These are phyloP conservation scores for Theonella swinhoei DNA, from an alignment of 37 sponge, comb jelly and placozoan species.

Conservation along the genomic window DNA sequence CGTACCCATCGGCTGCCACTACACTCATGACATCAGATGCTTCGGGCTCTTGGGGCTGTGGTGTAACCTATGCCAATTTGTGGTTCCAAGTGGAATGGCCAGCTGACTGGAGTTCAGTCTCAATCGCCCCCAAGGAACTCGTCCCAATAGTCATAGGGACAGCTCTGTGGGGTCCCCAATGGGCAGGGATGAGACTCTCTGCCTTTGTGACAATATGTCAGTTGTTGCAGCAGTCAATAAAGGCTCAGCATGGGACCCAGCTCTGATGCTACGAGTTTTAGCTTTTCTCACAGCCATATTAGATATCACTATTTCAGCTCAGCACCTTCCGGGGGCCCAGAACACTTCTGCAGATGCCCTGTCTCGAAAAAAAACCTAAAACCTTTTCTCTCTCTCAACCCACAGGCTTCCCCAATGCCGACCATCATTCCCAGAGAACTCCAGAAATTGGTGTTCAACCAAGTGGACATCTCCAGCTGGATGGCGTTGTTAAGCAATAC, in stretches of 20 bases:
- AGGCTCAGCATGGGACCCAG: constrained; percentile 17
- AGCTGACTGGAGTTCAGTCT: background rate
- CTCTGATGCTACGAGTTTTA: background rate
- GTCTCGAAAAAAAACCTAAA: constrained; percentile 11
- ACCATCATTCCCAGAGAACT: background rate
- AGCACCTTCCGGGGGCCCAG: background rate
- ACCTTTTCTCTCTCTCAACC: constrained; percentile 6
- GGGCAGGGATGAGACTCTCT: background rate
- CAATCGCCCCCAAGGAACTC: constrained; percentile 20
- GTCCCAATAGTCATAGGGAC: constrained; percentile 17
- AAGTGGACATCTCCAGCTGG: constrained; percentile 26
- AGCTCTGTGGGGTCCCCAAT: constrained; percentile 17
- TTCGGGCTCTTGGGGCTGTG: constrained; percentile 29
- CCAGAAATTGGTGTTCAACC: background rate
- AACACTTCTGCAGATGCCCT: constrained; percentile 43
- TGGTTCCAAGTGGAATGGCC: constrained; percentile 7
- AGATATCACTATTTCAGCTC: background rate
- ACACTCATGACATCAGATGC: background rate
- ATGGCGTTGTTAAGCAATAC: background rate
- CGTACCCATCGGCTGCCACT: background rate
- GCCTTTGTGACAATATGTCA: no score
- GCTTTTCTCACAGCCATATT: background rate
- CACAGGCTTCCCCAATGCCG: no score
- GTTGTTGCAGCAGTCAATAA: no score
- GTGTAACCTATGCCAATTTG: background rate